Percentiles rank a stretch among this genome's conserved stretches.
Evolutionary conservation across 2,113 vertebrate species (phyloP).

Genomic region (Myotis lucifugus): DNA sequence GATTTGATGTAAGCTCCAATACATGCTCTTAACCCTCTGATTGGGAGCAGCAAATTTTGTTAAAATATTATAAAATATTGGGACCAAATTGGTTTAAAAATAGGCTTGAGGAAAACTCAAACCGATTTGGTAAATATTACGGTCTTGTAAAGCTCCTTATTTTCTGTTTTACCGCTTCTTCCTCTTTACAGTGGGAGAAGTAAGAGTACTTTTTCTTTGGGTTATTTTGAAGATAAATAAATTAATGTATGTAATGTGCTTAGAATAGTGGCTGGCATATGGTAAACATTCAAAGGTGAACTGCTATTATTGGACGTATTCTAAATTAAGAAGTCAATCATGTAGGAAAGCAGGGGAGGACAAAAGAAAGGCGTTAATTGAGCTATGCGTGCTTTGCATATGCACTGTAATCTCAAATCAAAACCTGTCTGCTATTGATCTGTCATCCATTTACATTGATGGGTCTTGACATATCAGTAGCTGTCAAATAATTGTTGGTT

Average conservation of each 20-base stretch:
- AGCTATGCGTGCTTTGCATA: neutral
- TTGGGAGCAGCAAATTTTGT: neutral
- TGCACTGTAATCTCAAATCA: neutral
- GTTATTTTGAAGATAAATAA: conserved; percentile 33
- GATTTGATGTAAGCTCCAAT: neutral
- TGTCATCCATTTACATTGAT: conserved; percentile 43
- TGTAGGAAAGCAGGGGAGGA: conserved; percentile 32
- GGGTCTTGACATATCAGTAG: conserved; percentile 26
- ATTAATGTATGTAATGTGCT: neutral
- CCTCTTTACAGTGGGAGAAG: neutral
- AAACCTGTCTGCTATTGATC: neutral
- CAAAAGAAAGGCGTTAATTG: conserved; percentile 46
- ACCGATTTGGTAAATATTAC: neutral
- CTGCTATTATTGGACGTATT: conserved; percentile 25
- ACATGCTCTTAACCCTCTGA: neutral
- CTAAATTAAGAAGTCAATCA: conserved; percentile 13
- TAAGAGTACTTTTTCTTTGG: neutral
- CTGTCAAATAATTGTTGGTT: conserved; percentile 41
- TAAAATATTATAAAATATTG: neutral
- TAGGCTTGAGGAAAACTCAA: neutral
- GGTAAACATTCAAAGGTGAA: conserved; percentile 45
- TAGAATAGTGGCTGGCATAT: neutral
- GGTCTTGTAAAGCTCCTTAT: neutral
- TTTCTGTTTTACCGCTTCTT: neutral
- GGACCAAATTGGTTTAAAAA: conserved; percentile 5